Base-by-base conservation (phyloP, 1,140 invertebrate genomes). In the Chionoecetes opilio region DNA sequence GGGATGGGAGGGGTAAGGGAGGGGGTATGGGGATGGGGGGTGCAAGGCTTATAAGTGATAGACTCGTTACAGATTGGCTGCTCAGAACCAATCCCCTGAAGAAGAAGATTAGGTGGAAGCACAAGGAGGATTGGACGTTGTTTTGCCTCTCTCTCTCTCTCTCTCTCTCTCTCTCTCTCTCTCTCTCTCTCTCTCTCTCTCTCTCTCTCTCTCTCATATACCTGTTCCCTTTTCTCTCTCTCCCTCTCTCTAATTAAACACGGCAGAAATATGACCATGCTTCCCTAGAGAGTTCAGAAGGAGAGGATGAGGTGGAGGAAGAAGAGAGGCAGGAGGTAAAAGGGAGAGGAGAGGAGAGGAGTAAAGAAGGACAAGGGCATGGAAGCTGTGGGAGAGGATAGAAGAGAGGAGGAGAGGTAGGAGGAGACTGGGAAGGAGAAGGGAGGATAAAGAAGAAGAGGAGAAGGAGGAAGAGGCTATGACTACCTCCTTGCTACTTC, bases 211-310 rank as follows among this genome's bases (percentile, higher is more conserved):
- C n/a, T n/a, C n/a, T n/a, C n/a, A n/a, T n/a, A n/a, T n/a, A n/a
- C n/a, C n/a, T n/a, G n/a, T n/a, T n/a, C n/a, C n/a, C n/a, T n/a
- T n/a, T n/a, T n/a, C n/a, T n/a, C n/a, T n/a, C n/a, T n/a, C n/a
- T n/a, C 41, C 41, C 41, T 46, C 41, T 75, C 63, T 75, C 63
- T 75, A 75, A 75, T 75, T 75, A 75, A 75, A 75, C 63, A 75
- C 63, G 6, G 21, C 63, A 75, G 63, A 75, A 75, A 21, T 75
- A 75, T 75, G 26, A 75, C 63, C 63, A 6, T n/a, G 63, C 26
- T 75, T 75, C 63, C 26, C 63, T 75, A 17, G 63, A 75, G 63
- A 26, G 21, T 53, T 26, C 41, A 91, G 14, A 17, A 29, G 14
- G 3, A 6, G 38, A 0, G 8, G 5, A 26, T 3, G 3, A 53